Conservation (phyloP, 1,140 invertebrate species). For the Metopolophium dirhodum region DNA sequence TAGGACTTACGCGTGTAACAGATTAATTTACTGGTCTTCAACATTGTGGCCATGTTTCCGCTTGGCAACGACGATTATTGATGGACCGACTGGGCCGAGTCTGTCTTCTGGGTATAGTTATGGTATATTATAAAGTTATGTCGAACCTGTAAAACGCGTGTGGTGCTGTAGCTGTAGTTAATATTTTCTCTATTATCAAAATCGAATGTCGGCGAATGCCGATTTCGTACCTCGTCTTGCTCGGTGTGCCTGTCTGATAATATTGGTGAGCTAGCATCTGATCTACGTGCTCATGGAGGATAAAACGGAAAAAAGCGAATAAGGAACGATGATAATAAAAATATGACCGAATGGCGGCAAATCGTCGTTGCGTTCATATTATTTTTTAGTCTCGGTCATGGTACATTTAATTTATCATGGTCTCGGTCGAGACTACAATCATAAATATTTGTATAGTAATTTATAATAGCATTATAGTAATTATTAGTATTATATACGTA, state of each 20-base stretch:
- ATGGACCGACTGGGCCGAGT: neutral
- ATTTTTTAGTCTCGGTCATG: no score
- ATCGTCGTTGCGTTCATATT: neutral
- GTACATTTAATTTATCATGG: no score
- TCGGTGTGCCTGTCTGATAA: neutral
- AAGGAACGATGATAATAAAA: neutral
- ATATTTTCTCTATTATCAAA: neutral
- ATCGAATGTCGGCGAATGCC: neutral
- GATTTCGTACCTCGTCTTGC: no score
- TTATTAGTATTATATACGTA: no score
- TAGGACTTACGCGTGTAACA: conserved; percentile 8
- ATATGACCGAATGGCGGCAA: neutral
- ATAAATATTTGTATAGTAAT: no score
- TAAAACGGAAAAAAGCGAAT: neutral
- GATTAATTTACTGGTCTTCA: conserved; percentile 24
- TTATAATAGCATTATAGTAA: no score
- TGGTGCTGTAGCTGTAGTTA: neutral
- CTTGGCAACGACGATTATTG: neutral
- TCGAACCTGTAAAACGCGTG: neutral
- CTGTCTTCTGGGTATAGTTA: no score
- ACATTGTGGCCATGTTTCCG: conserved; percentile 18
- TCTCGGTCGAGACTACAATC: no score
- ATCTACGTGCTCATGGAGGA: neutral
- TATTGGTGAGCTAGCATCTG: neutral
- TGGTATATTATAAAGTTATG: neutral